Conservation (phyloP, 1,140 invertebrate genomes). For the Tetranychus cinnabarinus region DNA sequence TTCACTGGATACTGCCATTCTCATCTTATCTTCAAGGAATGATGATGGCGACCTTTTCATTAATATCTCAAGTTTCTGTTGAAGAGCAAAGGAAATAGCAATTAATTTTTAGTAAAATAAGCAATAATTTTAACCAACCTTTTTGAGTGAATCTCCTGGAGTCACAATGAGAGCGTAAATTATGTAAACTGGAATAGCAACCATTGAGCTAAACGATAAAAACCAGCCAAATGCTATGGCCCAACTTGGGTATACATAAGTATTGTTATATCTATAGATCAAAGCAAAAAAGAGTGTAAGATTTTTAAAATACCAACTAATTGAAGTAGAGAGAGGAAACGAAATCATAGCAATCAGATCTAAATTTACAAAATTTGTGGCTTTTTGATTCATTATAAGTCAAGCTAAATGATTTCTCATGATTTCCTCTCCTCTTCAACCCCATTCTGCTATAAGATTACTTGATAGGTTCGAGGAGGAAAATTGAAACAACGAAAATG, state of each 20-base stretch:
- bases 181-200: constrained; percentile 32
- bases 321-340: no score
- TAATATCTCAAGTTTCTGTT: no score
- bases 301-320: no score
- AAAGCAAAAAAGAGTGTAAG: no score
- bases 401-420: constrained; percentile 32
- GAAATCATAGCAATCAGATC: not conserved
- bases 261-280: constrained; percentile 20
- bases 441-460: constrained; percentile 23
- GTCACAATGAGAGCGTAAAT: constrained; percentile 24
- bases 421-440: not conserved
- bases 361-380: not conserved
- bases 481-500: constrained; percentile 34
- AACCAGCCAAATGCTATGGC: constrained; percentile 34
- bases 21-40: no score
- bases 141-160: constrained; percentile 19
- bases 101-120: no score
- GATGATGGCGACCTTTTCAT: no score
- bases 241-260: constrained; percentile 33
- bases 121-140: no score
- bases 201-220: constrained; percentile 30
- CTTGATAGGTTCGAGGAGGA: not conserved
- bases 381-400: constrained; percentile 24
- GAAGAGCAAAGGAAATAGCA: no score
- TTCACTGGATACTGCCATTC: no score